Percentiles rank a stretch among this genome's conserved stretches.
Conservation (phyloP, 1,140 invertebrate species). For the Cydia amplana region DNA sequence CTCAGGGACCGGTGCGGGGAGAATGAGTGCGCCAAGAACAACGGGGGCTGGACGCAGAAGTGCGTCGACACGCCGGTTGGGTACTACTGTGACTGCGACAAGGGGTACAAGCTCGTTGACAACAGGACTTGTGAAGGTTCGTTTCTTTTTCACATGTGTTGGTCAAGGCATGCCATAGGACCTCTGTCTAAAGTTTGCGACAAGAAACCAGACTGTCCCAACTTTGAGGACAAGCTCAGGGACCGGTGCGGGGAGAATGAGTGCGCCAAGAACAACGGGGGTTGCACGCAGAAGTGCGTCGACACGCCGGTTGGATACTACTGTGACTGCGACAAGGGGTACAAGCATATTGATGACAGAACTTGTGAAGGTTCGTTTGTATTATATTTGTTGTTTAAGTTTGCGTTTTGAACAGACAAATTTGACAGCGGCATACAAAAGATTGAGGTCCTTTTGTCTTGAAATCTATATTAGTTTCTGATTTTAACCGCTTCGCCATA, state of each 20-base stretch:
- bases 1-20: conserved; percentile 84
- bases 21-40: conserved; percentile 89
- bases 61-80: conserved; percentile 89
- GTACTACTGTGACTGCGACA: conserved; percentile 88
- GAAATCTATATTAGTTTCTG: too few species aligned
- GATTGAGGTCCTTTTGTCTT: too few species aligned
- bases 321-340: conserved; percentile 89
- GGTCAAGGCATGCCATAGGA: conserved; percentile 84
- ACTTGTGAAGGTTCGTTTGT: conserved; percentile 87
- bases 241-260: conserved; percentile 88
- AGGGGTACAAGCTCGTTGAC: conserved; percentile 86
- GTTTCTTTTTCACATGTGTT: neutral
- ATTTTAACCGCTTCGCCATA: too few species aligned
- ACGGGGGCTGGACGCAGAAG: conserved; percentile 92
- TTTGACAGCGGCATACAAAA: too few species aligned
- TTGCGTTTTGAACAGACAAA: too few species aligned
- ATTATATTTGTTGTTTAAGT: too few species aligned
- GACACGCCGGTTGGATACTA: conserved; percentile 88
- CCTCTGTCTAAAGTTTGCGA: conserved; percentile 88
- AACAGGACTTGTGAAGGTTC: conserved; percentile 90
- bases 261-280: conserved; percentile 89
- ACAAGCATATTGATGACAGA: conserved; percentile 85
- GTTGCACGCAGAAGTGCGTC: conserved; percentile 91
- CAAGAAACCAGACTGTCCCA: conserved; percentile 89
- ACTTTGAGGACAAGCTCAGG: conserved; percentile 89